A percentile compares a stretch with the other conserved stretches of the same genome.
phyloP scores from a whole-genome alignment of 2,797 vertebrate genomes.

The Eospalax fontanierii region DNA sequence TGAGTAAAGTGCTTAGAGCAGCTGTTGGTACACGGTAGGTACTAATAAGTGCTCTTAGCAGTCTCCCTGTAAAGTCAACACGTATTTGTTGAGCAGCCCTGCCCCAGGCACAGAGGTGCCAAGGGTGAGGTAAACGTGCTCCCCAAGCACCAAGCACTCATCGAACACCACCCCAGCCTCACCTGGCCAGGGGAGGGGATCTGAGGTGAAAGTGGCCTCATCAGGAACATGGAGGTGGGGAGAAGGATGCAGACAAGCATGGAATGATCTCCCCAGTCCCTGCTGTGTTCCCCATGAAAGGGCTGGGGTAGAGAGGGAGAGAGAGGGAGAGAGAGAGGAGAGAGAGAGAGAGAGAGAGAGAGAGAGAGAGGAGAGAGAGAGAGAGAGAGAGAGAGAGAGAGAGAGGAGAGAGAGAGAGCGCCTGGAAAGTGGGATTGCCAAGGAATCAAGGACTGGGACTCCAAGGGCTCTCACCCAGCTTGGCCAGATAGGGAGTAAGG shows the following conservation, averaged over 20 bases:
- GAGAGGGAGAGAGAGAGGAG: neutral
- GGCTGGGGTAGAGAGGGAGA: too few species aligned
- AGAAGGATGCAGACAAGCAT: neutral
- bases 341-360: too few species aligned
- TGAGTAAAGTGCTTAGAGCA: neutral
- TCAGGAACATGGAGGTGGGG: fast-evolving
- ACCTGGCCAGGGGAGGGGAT: neutral
- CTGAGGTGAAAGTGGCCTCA: neutral
- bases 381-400: too few species aligned
- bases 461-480: neutral
- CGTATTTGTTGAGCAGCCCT: neutral
- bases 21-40: neutral
- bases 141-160: neutral
- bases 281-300: neutral
- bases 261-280: neutral
- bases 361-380: too few species aligned
- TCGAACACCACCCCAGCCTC: neutral
- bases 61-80: neutral
- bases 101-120: neutral
- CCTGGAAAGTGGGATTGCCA: neutral
- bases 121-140: fast-evolving
- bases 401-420: neutral
- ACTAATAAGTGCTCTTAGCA: neutral
- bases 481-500: neutral
- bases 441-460: neutral